Percentiles rank a stretch among this genome's conserved stretches.
Evolutionary conservation across 2,113 vertebrate species (phyloP).

Genomic region (Hyla sarda): DNA sequence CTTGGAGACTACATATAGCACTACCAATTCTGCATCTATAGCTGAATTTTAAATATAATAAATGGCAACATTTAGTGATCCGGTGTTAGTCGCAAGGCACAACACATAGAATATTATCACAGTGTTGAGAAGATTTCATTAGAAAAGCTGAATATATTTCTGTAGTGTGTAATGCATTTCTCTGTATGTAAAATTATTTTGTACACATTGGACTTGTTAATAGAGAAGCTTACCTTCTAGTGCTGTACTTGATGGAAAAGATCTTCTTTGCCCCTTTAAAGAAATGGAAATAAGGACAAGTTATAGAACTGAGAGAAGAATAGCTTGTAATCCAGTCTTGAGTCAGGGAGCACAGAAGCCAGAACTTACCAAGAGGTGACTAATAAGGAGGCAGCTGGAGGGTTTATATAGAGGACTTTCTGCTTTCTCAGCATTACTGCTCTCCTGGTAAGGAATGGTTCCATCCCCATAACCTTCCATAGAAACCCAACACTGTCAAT

Average conservation of each 20-base stretch:
- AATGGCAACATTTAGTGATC: neutral
- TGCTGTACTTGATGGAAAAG: constrained; percentile 13
- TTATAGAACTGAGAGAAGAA: neutral
- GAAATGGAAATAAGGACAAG: neutral
- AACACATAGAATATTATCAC: no score
- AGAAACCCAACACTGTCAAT: constrained; percentile 29
- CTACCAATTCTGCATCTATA: neutral
- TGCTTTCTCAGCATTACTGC: neutral
- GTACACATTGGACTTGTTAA: no score
- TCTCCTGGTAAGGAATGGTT: neutral
- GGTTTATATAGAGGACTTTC: constrained; percentile 17
- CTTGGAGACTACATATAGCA: neutral
- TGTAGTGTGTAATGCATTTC: no score
- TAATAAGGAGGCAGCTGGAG: neutral
- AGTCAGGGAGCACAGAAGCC: neutral
- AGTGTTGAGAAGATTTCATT: no score
- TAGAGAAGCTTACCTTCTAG: neutral
- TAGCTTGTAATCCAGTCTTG: neutral
- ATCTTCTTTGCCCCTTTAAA: neutral
- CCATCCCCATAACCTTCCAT: constrained; percentile 15
- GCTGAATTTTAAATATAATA: neutral
- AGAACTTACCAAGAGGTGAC: constrained; percentile 29
- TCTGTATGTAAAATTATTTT: no score
- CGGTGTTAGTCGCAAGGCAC: neutral
- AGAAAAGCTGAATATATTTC: no score